These are phyloP conservation scores for Microdon myrmicae DNA, from an alignment of 2,888 invertebrate species.

Conservation along the genomic window DNA sequence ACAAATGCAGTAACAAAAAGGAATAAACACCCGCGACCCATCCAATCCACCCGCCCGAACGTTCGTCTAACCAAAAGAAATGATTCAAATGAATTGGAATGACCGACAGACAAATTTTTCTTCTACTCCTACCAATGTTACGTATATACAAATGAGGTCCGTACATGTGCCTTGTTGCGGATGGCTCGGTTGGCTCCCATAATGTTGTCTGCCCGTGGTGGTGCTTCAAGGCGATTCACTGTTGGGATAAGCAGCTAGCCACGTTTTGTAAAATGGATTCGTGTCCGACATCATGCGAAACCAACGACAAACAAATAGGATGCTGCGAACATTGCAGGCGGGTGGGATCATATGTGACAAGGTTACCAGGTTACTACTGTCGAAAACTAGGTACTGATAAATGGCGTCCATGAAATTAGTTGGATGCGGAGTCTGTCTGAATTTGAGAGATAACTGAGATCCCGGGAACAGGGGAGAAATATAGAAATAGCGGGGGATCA, in stretches of 20 bases:
- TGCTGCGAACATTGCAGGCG: no score
- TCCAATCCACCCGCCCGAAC: constrained; percentile 1
- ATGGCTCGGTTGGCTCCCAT: constrained; percentile 12
- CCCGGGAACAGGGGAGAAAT: no score
- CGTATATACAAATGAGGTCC: constrained; percentile 37
- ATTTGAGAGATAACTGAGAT: no score
- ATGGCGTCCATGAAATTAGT: no score
- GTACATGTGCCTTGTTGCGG: background rate
- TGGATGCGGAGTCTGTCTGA: no score
- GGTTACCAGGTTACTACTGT: no score
- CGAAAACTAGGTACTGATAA: no score
- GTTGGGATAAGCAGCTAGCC: constrained; percentile 30
- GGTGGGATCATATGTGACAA: no score
- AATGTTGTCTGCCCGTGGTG: constrained; percentile 14
- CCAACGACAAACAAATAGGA: constrained; percentile 20
- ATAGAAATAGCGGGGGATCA: no score
- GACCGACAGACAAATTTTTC: constrained; percentile 51
- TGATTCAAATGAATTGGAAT: constrained; percentile 50
- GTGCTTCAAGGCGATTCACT: constrained; percentile 25
- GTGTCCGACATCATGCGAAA: constrained; percentile 30
- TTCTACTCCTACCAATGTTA: constrained; percentile 33
- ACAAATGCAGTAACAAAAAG: background rate
- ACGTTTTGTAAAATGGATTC: constrained; percentile 29
- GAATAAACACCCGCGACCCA: constrained; percentile 8
- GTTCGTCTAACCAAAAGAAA: constrained; percentile 20